Conservation (phyloP, 2,888 invertebrate genomes). For the Eupithecia abbreviata region DNA sequence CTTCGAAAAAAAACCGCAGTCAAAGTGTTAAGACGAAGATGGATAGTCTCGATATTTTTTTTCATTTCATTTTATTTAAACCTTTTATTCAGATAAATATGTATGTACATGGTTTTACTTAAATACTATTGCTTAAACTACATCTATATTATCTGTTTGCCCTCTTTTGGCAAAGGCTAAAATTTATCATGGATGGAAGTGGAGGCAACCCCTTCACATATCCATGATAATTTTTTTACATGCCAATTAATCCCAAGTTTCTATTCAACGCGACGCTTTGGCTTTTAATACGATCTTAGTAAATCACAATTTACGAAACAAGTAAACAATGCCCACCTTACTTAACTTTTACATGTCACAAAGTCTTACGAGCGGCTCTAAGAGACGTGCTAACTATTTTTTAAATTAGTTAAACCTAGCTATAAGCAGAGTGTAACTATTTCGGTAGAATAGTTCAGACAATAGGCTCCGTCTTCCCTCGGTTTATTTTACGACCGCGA, state of each 20-base stretch:
- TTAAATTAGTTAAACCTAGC: background rate
- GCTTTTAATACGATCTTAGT: background rate
- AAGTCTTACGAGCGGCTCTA: background rate
- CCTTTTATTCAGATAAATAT: too few relatives aligned
- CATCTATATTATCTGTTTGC: too few relatives aligned
- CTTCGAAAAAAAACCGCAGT: too few relatives aligned
- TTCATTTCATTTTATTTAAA: too few relatives aligned
- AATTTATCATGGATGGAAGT: too few relatives aligned
- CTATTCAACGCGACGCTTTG: background rate
- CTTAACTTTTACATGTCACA: background rate
- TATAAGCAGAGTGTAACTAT: background rate
- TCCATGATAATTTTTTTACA: too few relatives aligned
- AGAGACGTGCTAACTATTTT: background rate
- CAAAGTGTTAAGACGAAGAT: too few relatives aligned
- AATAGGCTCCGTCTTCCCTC: slow-evolving; percentile 64
- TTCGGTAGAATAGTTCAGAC: slow-evolving; percentile 62
- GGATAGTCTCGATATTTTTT: too few relatives aligned
- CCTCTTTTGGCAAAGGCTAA: too few relatives aligned
- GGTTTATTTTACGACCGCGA: slow-evolving; percentile 68
- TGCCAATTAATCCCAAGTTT: background rate
- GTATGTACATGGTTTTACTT: too few relatives aligned
- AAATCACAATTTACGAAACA: background rate
- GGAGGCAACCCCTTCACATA: too few relatives aligned
- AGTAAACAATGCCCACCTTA: background rate
- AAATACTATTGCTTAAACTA: too few relatives aligned